Conservation (phyloP, 2,113 vertebrate genomes). For the Corapipo altera region DNA sequence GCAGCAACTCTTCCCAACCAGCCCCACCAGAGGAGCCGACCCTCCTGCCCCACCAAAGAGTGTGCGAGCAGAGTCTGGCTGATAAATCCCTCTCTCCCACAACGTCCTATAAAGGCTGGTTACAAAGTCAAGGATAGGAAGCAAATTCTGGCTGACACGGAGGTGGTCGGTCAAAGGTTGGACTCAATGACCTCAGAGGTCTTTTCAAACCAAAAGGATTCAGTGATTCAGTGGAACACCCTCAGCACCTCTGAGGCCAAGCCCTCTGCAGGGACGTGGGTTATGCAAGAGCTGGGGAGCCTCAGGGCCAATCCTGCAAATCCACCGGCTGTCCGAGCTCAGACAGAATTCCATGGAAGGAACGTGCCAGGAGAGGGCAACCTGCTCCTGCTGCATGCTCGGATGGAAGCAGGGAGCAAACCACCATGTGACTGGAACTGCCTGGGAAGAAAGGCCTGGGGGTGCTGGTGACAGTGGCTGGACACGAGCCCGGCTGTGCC, state of each 20-base stretch:
- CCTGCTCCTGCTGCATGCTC: neutral
- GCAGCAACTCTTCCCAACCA: neutral
- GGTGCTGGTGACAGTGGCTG: fast-evolving
- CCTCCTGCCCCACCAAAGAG: neutral
- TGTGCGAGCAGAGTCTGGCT: fast-evolving
- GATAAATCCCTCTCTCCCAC: neutral
- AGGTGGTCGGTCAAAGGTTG: neutral
- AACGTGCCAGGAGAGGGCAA: neutral
- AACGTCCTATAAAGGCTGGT: neutral
- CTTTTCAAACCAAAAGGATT: neutral
- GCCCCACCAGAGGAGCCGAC: neutral
- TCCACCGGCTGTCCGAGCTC: fast-evolving
- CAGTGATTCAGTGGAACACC: neutral
- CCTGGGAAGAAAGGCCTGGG: neutral
- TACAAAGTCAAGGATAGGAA: neutral
- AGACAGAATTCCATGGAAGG: neutral
- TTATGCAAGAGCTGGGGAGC: neutral
- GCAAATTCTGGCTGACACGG: neutral
- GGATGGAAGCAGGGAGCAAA: neutral
- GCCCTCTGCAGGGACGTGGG: neutral
- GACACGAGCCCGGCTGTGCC: neutral
- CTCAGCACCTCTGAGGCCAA: neutral
- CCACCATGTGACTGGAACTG: fast-evolving
- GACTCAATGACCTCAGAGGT: neutral
- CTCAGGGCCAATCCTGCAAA: fast-evolving